Conservation (phyloP, 2,797 vertebrate species). For the Cryptoprocta ferox region DNA sequence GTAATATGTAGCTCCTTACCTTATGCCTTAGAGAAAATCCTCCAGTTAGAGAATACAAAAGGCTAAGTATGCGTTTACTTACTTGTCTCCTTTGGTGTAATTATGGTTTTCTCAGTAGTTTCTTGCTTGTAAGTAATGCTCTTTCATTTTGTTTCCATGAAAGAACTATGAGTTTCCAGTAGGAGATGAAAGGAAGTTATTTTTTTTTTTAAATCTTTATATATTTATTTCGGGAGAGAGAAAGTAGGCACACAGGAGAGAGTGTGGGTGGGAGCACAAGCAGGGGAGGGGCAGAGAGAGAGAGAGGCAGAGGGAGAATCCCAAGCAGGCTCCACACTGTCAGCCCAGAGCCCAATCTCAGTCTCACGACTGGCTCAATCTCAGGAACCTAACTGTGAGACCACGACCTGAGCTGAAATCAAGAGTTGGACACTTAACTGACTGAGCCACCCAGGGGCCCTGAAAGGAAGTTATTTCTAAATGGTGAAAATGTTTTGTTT, state of each 20-base stretch:
- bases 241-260: no score
- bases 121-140: constrained; percentile 30
- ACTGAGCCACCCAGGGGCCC: no score
- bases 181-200: constrained; percentile 5
- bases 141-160: constrained; percentile 48
- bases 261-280: no score
- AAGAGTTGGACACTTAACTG: no score
- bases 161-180: neutral
- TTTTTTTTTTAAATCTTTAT: neutral
- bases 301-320: no score
- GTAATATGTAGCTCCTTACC: neutral
- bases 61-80: constrained; percentile 32
- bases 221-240: no score
- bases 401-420: no score
- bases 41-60: constrained; percentile 38
- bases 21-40: constrained; percentile 10
- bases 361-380: no score
- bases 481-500: neutral
- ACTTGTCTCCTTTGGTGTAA: constrained; percentile 40
- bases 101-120: constrained; percentile 50
- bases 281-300: no score
- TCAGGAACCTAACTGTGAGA: no score
- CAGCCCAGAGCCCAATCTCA: no score
- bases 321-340: no score
- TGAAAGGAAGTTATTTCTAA: constrained; percentile 40